Base-by-base conservation (phyloP, 2,113 vertebrate species). In the Casuarius casuarius region DNA sequence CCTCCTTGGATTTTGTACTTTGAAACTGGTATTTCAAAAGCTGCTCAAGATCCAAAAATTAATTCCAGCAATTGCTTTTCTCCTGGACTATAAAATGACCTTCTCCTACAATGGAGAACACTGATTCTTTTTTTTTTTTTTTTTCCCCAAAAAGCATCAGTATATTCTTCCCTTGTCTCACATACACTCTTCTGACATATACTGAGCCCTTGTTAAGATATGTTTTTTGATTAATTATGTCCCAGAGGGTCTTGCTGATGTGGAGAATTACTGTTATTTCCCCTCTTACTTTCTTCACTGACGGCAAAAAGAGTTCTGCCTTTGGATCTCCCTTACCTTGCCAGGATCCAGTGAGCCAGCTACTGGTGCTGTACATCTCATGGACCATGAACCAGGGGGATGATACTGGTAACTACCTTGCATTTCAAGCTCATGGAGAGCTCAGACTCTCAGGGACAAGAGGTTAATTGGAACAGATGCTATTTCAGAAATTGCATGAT, bases 381-480 rank as follows among this genome's bases (percentile, higher is more conserved):
- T 5, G 58, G 67, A 38, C 62, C 40, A 18, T 52, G 48, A 94
- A 40, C 52, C 62, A 87, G 74, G 84, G 49, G 80, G 77, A 87
- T 31, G 46, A 52, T 76, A 89, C 48, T 3, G 10, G 48, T 82
- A 91, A 82, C 70, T 74, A 51, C 74, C 71, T 70, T 83, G 84
- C 84, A 75, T 83, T 94, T 82, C 71, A 94, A 67, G 29, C 59
- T 80, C 81, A 76, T 52, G 63, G 81, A 87, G 94, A 85, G 81
- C 87, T 92, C 84, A 83, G 81, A 29, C 67, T 83, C 71, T 58
- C n/a, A 5, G 89, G 89, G 67, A 97, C 92, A 94, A 91, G 81
- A 95, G 94, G 92, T 95, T 96, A 96, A 97, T 96, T 97, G 97
- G 94, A 95, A 97, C 95, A 94, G 95, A 93, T 95, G 95, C 86